Percentiles rank a stretch among this genome's conserved stretches.
phyloP scores from a whole-genome alignment of 1,140 invertebrate species.

The Caenorhabditis elegans region DNA sequence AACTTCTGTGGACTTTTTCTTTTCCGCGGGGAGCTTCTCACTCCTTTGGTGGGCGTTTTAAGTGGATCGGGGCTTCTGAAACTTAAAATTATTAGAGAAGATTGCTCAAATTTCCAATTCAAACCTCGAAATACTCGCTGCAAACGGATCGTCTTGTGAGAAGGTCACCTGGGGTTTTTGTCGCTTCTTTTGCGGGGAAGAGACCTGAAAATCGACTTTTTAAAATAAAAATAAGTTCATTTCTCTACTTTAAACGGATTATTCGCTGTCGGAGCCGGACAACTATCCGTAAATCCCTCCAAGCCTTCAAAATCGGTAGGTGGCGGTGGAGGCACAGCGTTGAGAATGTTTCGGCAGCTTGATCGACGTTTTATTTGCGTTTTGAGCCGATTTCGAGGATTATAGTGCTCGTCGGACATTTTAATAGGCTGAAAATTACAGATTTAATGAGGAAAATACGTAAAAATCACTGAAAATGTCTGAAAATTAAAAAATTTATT shows the following conservation, averaged over 20 bases:
- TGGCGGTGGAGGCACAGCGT: neutral
- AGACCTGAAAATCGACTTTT: neutral
- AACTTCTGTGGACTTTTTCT: neutral
- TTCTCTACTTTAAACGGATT: neutral
- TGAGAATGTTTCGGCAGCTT: neutral
- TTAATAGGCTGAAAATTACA: too few species aligned
- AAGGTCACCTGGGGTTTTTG: neutral
- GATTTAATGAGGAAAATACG: too few species aligned
- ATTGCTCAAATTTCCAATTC: neutral
- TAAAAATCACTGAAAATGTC: neutral
- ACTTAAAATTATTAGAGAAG: neutral
- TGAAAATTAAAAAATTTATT: neutral
- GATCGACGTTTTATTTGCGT: neutral
- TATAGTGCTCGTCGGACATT: too few species aligned
- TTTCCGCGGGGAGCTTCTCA: neutral
- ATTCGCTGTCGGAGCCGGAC: neutral
- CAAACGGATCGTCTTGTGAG: neutral
- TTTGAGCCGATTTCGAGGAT: too few species aligned
- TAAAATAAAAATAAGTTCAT: too few species aligned
- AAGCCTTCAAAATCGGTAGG: neutral
- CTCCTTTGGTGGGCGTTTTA: neutral
- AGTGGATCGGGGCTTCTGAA: neutral
- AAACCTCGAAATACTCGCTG: neutral
- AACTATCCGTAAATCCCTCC: neutral
- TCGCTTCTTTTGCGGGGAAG: neutral